phyloP scores from a whole-genome alignment of 2,113 vertebrate species.

The Agapornis roseicollis region DNA sequence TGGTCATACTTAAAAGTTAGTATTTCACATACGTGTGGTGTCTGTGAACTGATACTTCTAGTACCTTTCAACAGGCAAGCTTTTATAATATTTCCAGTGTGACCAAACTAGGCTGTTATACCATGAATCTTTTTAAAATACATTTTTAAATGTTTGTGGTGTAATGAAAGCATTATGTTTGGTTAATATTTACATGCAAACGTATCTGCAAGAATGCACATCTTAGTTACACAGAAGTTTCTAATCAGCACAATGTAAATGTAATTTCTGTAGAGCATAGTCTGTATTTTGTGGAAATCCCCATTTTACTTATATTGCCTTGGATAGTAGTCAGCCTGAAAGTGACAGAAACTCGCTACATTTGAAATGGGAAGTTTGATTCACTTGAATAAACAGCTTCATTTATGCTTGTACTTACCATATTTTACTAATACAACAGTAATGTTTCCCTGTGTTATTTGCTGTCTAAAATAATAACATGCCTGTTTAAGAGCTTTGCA shows the following conservation, averaged over 20 bases:
- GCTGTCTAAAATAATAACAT: neutral
- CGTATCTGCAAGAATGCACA: neutral
- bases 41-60: neutral
- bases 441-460: neutral
- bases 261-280: neutral
- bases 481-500: neutral
- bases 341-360: neutral
- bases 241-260: neutral
- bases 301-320: neutral
- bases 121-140: neutral
- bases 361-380: slow-evolving; percentile 48
- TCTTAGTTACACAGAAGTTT: neutral
- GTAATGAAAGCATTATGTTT: neutral
- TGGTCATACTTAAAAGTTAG: slow-evolving; percentile 17
- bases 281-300: slow-evolving; percentile 30
- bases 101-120: slow-evolving; percentile 1
- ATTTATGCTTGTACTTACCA: neutral
- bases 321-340: slow-evolving; percentile 30
- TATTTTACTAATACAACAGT: neutral
- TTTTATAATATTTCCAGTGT: neutral
- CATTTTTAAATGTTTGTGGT: neutral
- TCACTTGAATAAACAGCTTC: neutral
- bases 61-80: slow-evolving; percentile 26
- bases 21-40: neutral
- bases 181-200: neutral